Base-by-base conservation (phyloP, 2,888 invertebrate genomes). In the Dasypolia templi region DNA sequence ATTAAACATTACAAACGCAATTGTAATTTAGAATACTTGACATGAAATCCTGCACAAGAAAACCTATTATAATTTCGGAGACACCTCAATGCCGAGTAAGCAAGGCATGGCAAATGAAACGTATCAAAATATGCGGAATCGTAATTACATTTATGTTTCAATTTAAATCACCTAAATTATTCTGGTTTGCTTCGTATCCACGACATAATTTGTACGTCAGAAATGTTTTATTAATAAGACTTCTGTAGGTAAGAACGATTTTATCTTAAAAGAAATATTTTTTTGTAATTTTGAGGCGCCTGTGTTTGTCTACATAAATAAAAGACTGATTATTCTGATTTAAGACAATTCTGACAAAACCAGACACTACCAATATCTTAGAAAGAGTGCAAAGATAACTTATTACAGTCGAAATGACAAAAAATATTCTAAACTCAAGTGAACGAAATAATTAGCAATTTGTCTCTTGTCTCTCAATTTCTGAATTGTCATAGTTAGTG, bases 91-190 rank as follows among this genome's bases (percentile, higher is more conserved):
- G 35, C 59, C 17, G 53, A 67, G 44, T 66, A 62, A 56, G 55
- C 26, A 63, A 70, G 59, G 49, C n/a, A 53, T 64, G 67, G n/a
- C 82, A 81, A 64, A 71, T 79, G 67, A 61, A 68, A 82, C 64
- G 79, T 71, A 79, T 70, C 51, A 68, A 72, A 72, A 80, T 73
- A 77, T 68, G 55, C 49, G 42, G 32, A 69, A 70, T 65, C 39
- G 42, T 85, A 83, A 85, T 86, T 81, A 67, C 46, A 53, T 75
- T 62, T 65, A 32, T 58, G 42, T 62, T 75, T 73, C 65, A 73
- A 75, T 81, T 81, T 53, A 72, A 79, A 79, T 82, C 66, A 62
- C 44, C 19, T 58, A 44, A 74, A 79, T 81, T 78, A 71, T 74
- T 71, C 59, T 39, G 22, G 26, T 72, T 63, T 44, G 35, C 42